Base-by-base conservation (phyloP, 2,888 invertebrate genomes). In the Mantis religiosa region DNA sequence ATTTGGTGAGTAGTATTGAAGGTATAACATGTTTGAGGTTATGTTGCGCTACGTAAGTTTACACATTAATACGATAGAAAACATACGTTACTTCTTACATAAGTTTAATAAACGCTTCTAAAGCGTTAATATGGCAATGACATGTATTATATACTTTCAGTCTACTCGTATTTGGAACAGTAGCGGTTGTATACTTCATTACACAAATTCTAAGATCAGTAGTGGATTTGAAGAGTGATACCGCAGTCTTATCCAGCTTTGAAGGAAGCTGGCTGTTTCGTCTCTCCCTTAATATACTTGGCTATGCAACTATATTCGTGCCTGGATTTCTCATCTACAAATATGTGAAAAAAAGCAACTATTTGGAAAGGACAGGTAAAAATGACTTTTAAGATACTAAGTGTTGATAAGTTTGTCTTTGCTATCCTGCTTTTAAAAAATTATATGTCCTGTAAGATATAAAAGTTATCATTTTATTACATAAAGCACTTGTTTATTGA, bases 241-340 rank as follows among this genome's bases (percentile, higher is more conserved):
- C 87, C 25, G 87, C 82, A 14, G 30, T 87, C 20, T 82, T 87
- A 28, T 93, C 94, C 82, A 93, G 94, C 9, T 93, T 93, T 87
- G 94, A 95, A 89, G 96, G 95, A 91, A 94, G 94, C 89, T 98
- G 98, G 98, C 92, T 97, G 28, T 94, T 97, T 91, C 95, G 97
- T 90, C 94, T 98, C 83, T 92, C 96, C 83, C 94, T 97, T 34
- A 99, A 99, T 93, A 94, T 98, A 89, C 94, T 97, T 28, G 98
- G 98, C 25, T 99, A 99, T 93, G 95, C 96, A 4, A 97, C 98
- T n/a, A 94, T 99, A 89, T 94, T 98, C 92, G 93, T 98, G 89
- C 98, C 99, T 1, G 97, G 97, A 86, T 96, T 95, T 92, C 93
- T 98, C 28, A 94, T 98, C 89, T 97, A 97, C 92, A 96, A 96